phyloP scores from a whole-genome alignment of 2,888 invertebrate genomes.

The Spodoptera picta region DNA sequence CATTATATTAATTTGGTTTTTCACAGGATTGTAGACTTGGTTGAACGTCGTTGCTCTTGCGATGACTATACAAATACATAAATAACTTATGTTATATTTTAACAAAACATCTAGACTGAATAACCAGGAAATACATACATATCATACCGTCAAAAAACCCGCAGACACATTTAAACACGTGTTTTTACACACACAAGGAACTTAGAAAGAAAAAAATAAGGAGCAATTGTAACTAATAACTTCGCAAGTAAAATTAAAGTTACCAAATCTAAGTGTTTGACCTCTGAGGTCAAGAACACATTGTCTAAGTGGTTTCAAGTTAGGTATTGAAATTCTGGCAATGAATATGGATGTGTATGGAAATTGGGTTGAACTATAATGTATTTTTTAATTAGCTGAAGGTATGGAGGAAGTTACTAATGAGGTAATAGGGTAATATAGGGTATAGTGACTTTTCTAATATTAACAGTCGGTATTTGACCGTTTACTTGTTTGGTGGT shows the following conservation, averaged over 20 bases:
- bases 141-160: constrained; percentile 1
- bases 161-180: not conserved
- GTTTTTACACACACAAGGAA: constrained; percentile 21
- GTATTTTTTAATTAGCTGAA: not conserved
- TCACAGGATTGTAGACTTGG: too few relatives aligned
- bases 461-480: too few relatives aligned
- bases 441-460: too few relatives aligned
- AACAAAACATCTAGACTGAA: constrained; percentile 2
- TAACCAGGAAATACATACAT: constrained; percentile 27
- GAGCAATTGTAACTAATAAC: constrained; percentile 40
- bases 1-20: too few relatives aligned
- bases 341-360: constrained; percentile 37
- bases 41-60: too few relatives aligned
- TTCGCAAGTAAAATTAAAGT: constrained; percentile 35
- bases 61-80: too few relatives aligned
- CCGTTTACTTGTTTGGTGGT: too few relatives aligned
- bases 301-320: constrained; percentile 35
- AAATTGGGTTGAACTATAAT: constrained; percentile 21
- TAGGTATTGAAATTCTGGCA: constrained; percentile 28
- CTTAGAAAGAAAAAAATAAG: constrained; percentile 36
- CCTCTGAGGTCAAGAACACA: constrained; percentile 50
- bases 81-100: too few relatives aligned
- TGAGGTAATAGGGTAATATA: too few relatives aligned
- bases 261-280: constrained; percentile 41
- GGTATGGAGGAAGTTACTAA: too few relatives aligned